Evolutionary conservation across 2,113 vertebrate genomes (phyloP).

Genomic region (Apodemus speciosus): DNA sequence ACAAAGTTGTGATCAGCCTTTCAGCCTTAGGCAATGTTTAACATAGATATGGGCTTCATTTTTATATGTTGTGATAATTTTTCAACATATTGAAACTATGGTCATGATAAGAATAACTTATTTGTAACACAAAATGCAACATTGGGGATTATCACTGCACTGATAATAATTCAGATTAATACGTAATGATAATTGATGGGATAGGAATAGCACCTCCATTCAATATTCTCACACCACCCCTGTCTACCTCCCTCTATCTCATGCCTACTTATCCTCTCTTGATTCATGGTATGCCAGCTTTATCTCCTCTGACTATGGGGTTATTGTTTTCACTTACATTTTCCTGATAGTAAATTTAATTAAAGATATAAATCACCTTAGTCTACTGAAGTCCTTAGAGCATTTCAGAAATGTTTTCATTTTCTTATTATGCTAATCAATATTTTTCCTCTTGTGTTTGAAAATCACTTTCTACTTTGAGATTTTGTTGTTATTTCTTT

Average conservation of each 20-base stretch:
- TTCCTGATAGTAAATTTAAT: conserved; percentile 59
- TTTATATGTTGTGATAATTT: background rate
- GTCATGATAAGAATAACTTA: background rate
- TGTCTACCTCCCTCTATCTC: background rate
- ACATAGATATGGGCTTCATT: background rate
- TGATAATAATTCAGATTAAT: background rate
- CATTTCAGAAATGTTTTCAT: conserved; percentile 55
- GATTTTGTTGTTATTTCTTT: conserved; percentile 27
- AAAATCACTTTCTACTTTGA: conserved; percentile 42
- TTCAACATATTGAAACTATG: background rate
- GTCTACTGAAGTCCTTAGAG: conserved; percentile 48
- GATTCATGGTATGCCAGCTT: conserved; percentile 10
- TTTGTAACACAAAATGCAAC: background rate
- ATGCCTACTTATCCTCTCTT: background rate
- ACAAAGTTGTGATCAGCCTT: background rate
- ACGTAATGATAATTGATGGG: background rate
- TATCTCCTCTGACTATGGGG: conserved; percentile 34
- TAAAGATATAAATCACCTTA: conserved; percentile 71
- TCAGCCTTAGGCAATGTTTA: background rate
- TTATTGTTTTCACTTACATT: conserved; percentile 38
- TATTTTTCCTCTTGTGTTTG: conserved; percentile 49
- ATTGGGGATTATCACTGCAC: background rate
- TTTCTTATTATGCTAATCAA: conserved; percentile 59
- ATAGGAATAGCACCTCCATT: background rate
- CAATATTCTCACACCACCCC: background rate